Conservation (phyloP, 2,113 vertebrate genomes). For the Rhadina sibilatrix region DNA sequence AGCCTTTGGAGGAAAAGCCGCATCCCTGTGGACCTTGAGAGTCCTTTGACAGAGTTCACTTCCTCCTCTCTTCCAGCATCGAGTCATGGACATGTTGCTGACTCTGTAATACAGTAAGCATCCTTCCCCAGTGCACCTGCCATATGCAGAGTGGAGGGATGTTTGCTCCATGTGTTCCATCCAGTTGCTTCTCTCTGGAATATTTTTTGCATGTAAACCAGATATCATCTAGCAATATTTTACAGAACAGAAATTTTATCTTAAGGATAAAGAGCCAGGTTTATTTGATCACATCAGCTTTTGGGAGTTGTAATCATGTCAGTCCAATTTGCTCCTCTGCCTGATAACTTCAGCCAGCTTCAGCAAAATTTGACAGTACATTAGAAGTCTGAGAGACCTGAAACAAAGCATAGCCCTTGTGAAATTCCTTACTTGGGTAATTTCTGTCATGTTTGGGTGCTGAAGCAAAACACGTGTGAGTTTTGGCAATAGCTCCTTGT, state of each 20-base stretch:
- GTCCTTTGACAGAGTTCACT: neutral
- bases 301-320: neutral
- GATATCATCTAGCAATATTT: neutral
- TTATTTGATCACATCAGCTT: neutral
- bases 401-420: neutral
- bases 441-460: neutral
- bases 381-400: neutral
- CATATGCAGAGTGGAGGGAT: neutral
- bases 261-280: neutral
- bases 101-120: neutral
- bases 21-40: neutral
- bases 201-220: neutral
- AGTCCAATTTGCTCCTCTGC: neutral
- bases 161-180: neutral
- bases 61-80: neutral
- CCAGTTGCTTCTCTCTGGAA: neutral
- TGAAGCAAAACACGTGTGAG: neutral
- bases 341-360: neutral
- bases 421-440: neutral
- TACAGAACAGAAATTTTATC: neutral
- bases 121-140: neutral
- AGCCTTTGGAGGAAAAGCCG: neutral
- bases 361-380: neutral
- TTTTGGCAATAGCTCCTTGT: constrained; percentile 26
- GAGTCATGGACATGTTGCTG: neutral